Evolutionary conservation across 2,888 invertebrate genomes (phyloP), one percentile per base, ranked within the genome.

Genomic region (Eilema depressum): DNA sequence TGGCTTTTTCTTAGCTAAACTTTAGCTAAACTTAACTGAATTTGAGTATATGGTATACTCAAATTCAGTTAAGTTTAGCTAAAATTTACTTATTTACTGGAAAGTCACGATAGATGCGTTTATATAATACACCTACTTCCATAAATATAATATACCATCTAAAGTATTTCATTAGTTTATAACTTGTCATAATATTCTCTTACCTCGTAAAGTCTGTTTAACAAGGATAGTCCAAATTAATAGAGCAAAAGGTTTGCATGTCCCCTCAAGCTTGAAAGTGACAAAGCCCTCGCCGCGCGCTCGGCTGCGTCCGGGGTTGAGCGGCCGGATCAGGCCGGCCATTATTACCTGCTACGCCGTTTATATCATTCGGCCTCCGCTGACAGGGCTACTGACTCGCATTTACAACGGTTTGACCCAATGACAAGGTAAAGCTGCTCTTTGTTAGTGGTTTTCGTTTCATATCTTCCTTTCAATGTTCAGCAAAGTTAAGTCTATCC

Each of bases 281-380:
- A 70, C 53, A 63, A 65, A 65, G 28, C 53, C 23, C 14, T 26
- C 62, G 20, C 33, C 64, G 56, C 57, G 56, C 30, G 37, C 25
- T 30, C 14, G 60, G 4, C 25, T 47, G 26, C 67, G 64, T 63
- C n/a, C 33, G n/a, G 71, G 41, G 66, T 63, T 20, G 65, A 28
- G 47, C 63, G 71, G 71, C 71, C 68, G 53, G 53, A 53, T 53
- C 53, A 53, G n/a, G n/a, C 53, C 53, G n/a, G 4, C 53, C 53
- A 53, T 53, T 53, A 53, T 53, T 53, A 53, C 53, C 53, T 53
- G 53, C 53, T n/a, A 53, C 8, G 10, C 53, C 10, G 53, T 53
- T 53, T 53, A 53, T 53, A 53, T 53, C 53, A 53, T 53, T 53
- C 53, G 10, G n/a, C 53, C 53, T n/a, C 20, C n/a, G n/a, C 53